phyloP scores from a whole-genome alignment of 2,888 invertebrate genomes.

The Osmoderma eremita region DNA sequence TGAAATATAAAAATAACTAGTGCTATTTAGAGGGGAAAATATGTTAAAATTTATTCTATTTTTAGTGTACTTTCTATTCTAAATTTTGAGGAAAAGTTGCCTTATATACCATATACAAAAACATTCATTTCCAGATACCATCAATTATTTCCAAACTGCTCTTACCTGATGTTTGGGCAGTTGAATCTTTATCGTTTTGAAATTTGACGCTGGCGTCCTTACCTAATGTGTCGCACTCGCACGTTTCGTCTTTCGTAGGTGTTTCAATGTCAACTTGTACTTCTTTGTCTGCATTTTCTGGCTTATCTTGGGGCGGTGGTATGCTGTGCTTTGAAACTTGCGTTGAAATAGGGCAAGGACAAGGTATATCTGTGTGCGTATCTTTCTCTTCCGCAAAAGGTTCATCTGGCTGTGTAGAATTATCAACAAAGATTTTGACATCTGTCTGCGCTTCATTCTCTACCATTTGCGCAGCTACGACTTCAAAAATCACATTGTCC shows the following conservation, averaged over 20 bases:
- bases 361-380: background rate
- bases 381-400: background rate
- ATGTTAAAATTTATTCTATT: too few species aligned
- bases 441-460: conserved; percentile 19
- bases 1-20: too few species aligned
- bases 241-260: background rate
- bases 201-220: background rate
- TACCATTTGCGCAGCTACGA: conserved; percentile 25
- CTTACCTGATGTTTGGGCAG: too few species aligned
- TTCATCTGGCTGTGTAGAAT: conserved; percentile 19
- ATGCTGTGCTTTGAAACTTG: conserved; percentile 14
- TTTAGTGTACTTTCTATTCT: too few species aligned
- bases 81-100: too few species aligned
- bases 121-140: too few species aligned
- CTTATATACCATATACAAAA: too few species aligned
- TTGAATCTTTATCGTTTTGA: background rate
- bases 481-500: conserved; percentile 28
- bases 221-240: conserved; percentile 5
- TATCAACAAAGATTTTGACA: background rate
- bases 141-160: too few species aligned
- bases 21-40: too few species aligned
- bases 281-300: conserved; percentile 1
- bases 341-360: background rate
- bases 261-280: conserved; percentile 27
- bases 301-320: background rate